Conservation (phyloP, 2,797 vertebrate genomes). For the Tadarida brasiliensis region DNA sequence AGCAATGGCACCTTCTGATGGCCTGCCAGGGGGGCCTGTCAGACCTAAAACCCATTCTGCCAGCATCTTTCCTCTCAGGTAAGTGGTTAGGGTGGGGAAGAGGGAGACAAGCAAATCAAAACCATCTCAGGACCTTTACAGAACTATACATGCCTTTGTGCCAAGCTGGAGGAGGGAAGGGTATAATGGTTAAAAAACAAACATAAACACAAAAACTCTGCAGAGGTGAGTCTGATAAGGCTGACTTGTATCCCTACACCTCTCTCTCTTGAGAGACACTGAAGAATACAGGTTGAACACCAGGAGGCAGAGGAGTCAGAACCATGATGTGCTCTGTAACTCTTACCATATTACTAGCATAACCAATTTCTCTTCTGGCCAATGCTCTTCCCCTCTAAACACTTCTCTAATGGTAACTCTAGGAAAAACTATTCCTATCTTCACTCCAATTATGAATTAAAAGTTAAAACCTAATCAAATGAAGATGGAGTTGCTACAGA, state of each 20-base stretch:
- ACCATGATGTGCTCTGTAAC: background rate
- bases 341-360: background rate
- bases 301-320: background rate
- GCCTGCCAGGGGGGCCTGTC: background rate
- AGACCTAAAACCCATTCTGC: background rate
- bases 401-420: background rate
- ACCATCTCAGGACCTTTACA: background rate
- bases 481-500: background rate
- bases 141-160: background rate
- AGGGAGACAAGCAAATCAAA: background rate
- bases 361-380: background rate
- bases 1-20: background rate
- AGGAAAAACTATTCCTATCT: background rate
- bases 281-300: background rate
- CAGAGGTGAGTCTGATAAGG: background rate
- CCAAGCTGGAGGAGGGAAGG: background rate
- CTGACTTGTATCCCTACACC: background rate
- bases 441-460: background rate
- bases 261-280: background rate
- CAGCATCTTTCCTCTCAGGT: background rate
- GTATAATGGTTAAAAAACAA: background rate
- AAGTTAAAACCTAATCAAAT: background rate
- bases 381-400: background rate
- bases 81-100: background rate
- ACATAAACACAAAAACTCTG: background rate